phyloP scores from a whole-genome alignment of 2,888 invertebrate genomes.

The Nomada fabriciana region DNA sequence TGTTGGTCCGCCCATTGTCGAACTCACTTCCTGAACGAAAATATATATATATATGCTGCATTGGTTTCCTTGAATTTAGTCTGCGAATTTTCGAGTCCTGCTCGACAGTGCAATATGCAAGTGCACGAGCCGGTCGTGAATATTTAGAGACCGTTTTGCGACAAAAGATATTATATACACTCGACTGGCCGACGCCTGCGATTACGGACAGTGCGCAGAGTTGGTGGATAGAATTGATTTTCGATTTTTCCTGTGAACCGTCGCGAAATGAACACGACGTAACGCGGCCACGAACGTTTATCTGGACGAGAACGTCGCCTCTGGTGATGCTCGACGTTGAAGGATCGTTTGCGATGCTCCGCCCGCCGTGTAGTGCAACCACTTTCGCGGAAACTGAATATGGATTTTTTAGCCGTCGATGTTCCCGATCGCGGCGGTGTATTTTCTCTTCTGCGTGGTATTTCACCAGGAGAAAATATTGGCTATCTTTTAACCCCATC shows the following conservation, averaged over 20 bases:
- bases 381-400: slow-evolving; percentile 1
- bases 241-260: slow-evolving; percentile 9
- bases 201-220: too few relatives aligned
- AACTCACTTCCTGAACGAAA: slow-evolving; percentile 31
- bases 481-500: too few relatives aligned
- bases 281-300: background rate
- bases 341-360: slow-evolving; percentile 14
- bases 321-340: slow-evolving; percentile 8
- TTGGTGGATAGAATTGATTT: background rate
- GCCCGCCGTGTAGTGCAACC: background rate
- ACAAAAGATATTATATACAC: background rate
- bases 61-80: slow-evolving; percentile 34
- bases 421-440: background rate
- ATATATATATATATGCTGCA: too few relatives aligned
- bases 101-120: too few relatives aligned
- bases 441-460: background rate
- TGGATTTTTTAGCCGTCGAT: background rate
- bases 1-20: background rate
- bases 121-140: background rate
- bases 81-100: background rate
- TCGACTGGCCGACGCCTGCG: background rate
- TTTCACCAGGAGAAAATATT: too few relatives aligned
- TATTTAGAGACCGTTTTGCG: background rate
- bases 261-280: background rate
- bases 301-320: background rate